phyloP scores from a whole-genome alignment of 1,140 invertebrate species.

The Drosophila seguyi region DNA sequence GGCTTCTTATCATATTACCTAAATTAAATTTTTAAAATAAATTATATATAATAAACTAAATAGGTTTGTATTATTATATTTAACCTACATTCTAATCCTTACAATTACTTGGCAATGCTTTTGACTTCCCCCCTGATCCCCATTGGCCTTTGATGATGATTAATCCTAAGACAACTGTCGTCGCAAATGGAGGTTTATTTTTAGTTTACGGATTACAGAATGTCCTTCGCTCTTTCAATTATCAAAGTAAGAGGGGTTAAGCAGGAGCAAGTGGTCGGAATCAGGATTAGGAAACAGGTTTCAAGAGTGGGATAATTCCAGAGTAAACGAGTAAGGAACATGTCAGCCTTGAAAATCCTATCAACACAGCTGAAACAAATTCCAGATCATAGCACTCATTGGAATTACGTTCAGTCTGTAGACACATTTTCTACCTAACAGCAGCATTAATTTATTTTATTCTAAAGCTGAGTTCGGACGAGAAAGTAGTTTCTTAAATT shows the following conservation, averaged over 20 bases:
- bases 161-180: neutral
- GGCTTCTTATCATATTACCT: no score
- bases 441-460: neutral
- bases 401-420: no score
- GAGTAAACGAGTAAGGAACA: no score
- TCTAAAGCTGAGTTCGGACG: neutral
- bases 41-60: neutral
- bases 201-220: neutral
- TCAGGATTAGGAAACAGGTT: neutral
- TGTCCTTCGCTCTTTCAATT: neutral
- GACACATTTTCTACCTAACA: no score
- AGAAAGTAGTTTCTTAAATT: neutral
- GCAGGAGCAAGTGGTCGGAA: neutral
- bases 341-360: no score
- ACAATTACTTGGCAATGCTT: neutral
- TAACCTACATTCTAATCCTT: no score
- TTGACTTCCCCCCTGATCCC: neutral
- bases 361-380: no score
- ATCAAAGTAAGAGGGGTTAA: neutral
- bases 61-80: no score
- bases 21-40: neutral
- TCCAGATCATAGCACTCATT: no score
- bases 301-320: no score
- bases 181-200: conserved; percentile 5
- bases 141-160: conserved; percentile 4